These are phyloP conservation scores for Platerodrilus igneus DNA, from an alignment of 2,888 invertebrate genomes.

Conservation along the genomic window DNA sequence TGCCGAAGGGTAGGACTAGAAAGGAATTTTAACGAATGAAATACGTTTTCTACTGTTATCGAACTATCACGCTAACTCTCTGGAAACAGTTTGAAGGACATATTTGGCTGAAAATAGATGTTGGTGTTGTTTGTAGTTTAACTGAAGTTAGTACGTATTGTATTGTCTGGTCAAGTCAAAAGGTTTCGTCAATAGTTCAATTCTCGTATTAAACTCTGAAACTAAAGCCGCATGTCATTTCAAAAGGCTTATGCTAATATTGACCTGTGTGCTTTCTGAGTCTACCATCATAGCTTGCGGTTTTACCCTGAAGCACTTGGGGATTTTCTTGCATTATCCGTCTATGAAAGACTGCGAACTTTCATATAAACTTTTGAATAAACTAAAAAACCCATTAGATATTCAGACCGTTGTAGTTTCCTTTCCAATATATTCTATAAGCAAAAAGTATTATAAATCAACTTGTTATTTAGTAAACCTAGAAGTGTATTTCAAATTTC, in stretches of 20 bases:
- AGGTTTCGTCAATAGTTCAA: constrained; percentile 1
- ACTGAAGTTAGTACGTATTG: background rate
- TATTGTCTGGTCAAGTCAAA: no score
- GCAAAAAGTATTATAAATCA: constrained; percentile 12
- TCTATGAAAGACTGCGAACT: constrained; percentile 32
- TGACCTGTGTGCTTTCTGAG: constrained; percentile 40
- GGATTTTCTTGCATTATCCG: constrained; percentile 37
- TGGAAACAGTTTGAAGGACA: constrained; percentile 4
- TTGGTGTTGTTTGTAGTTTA: constrained; percentile 2
- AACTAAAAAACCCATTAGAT: constrained; percentile 18
- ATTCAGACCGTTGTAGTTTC: background rate
- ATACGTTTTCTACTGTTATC: constrained; percentile 10
- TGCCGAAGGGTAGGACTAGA: constrained; percentile 19
- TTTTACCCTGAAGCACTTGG: constrained; percentile 33
- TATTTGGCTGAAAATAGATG: no score
- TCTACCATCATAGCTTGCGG: constrained; percentile 33
- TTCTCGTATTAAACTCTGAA: constrained; percentile 8
- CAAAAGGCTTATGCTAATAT: constrained; percentile 42
- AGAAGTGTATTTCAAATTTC: constrained; percentile 14
- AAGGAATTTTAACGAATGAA: constrained; percentile 20
- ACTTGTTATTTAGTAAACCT: constrained; percentile 14
- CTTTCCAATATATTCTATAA: background rate
- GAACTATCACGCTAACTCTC: constrained; percentile 5
- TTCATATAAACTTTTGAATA: constrained; percentile 30
- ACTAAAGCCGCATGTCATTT: constrained; percentile 39